These are phyloP conservation scores for Gorsachius goisagi DNA, from an alignment of 2,113 vertebrate species.

Conservation along the genomic window DNA sequence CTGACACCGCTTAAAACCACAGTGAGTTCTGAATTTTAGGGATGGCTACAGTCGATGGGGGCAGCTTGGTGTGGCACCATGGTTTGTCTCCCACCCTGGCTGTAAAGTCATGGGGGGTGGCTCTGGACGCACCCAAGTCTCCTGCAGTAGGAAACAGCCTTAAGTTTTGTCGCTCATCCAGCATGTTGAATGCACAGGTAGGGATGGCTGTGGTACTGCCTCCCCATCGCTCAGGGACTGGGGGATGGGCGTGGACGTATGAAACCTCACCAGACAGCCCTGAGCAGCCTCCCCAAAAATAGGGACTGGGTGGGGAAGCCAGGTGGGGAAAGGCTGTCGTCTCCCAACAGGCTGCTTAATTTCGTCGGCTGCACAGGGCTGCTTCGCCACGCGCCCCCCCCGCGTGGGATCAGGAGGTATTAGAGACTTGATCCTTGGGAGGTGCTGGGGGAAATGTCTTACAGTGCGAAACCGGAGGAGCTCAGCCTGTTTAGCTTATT, in stretches of 20 bases:
- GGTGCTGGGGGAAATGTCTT: background rate
- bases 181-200: background rate
- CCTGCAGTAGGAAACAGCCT: background rate
- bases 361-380: background rate
- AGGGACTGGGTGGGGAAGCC: background rate
- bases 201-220: background rate
- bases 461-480: background rate
- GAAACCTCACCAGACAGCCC: fast-evolving
- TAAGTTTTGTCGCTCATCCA: background rate
- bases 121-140: background rate
- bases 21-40: background rate
- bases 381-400: background rate
- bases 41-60: background rate
- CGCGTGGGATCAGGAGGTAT: background rate
- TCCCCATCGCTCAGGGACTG: background rate
- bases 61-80: background rate
- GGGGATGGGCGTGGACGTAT: background rate
- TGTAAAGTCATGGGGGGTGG: background rate
- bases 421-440: constrained; percentile 30
- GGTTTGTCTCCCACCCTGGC: background rate
- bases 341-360: background rate
- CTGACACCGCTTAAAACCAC: background rate
- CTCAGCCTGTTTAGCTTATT: constrained; percentile 55
- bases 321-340: background rate
- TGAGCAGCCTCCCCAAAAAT: background rate